These are phyloP conservation scores for Tricholauxania praeusta DNA, from an alignment of 2,888 invertebrate genomes.

Conservation along the genomic window DNA sequence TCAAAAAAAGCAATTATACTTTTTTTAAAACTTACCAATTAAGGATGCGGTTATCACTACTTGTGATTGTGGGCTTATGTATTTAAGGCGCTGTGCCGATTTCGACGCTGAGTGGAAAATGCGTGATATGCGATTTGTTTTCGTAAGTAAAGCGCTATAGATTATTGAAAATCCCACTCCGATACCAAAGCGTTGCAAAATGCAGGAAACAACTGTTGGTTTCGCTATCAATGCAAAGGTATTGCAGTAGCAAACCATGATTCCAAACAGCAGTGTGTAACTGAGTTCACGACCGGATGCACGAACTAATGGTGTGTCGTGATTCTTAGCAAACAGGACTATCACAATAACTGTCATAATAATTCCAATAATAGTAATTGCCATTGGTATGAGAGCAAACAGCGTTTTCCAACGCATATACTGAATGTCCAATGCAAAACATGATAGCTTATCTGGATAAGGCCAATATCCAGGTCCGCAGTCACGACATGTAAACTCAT, in stretches of 20 bases:
- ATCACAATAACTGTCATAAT: conserved; percentile 73
- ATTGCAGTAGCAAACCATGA: conserved; percentile 77
- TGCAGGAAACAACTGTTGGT: conserved; percentile 76
- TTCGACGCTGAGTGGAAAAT: conserved; percentile 80
- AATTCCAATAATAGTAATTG: conserved; percentile 74
- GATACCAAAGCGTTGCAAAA: conserved; percentile 75
- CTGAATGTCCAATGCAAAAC: conserved; percentile 73
- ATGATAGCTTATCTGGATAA: conserved; percentile 72
- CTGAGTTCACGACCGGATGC: conserved; percentile 83
- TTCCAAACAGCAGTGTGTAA: conserved; percentile 79
- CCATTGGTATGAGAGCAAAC: conserved; percentile 75
- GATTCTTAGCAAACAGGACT: conserved; percentile 73
- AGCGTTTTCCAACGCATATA: conserved; percentile 77
- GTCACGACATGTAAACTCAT: conserved; percentile 75
- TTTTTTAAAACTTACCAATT: conserved; percentile 68
- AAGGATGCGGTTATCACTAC: conserved; percentile 73
- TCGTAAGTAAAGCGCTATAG: conserved; percentile 81
- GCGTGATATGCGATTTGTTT: conserved; percentile 80
- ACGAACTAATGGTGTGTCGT: conserved; percentile 81
- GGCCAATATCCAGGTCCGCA: conserved; percentile 77
- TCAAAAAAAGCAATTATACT: not conserved
- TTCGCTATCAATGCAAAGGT: conserved; percentile 78
- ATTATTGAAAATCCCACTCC: conserved; percentile 80
- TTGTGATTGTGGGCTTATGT: conserved; percentile 82
- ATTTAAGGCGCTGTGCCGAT: conserved; percentile 78